phyloP scores from a whole-genome alignment of 2,797 vertebrate genomes.

The Loriculus beryllinus region DNA sequence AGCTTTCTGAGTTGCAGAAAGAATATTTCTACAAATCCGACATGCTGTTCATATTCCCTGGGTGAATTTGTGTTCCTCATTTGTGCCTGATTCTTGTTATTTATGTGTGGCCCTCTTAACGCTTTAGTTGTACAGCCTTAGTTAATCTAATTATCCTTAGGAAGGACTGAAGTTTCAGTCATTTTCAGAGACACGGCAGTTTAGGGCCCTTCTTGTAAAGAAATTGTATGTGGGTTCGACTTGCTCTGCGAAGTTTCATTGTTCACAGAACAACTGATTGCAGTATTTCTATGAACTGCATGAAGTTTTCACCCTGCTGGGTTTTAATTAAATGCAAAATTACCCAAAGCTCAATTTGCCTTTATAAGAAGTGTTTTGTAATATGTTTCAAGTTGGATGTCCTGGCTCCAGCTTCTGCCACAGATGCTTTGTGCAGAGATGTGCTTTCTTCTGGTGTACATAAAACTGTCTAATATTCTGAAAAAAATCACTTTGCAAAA shows the following conservation, averaged over 20 bases:
- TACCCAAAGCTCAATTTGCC: neutral
- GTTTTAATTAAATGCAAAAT: slow-evolving; percentile 7
- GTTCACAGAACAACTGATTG: neutral
- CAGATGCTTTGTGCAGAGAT: neutral
- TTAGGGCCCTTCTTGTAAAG: neutral
- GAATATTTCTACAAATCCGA: neutral
- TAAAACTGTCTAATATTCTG: neutral
- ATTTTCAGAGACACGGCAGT: neutral
- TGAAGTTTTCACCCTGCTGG: neutral
- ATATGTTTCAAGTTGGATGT: neutral
- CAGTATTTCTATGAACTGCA: neutral
- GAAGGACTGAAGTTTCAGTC: neutral
- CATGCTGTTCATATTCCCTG: neutral
- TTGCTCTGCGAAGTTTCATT: neutral
- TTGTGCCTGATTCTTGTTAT: neutral
- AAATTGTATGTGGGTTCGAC: neutral
- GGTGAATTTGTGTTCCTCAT: neutral
- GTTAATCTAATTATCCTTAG: neutral
- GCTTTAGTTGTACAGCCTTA: neutral
- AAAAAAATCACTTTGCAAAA: neutral
- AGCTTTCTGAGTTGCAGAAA: neutral
- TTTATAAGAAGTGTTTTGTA: neutral
- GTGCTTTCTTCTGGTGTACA: neutral
- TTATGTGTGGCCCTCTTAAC: neutral
- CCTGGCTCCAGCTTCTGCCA: neutral